These are phyloP conservation scores for Alectoris magna DNA, from an alignment of 2,797 vertebrate genomes.

Conservation along the genomic window DNA sequence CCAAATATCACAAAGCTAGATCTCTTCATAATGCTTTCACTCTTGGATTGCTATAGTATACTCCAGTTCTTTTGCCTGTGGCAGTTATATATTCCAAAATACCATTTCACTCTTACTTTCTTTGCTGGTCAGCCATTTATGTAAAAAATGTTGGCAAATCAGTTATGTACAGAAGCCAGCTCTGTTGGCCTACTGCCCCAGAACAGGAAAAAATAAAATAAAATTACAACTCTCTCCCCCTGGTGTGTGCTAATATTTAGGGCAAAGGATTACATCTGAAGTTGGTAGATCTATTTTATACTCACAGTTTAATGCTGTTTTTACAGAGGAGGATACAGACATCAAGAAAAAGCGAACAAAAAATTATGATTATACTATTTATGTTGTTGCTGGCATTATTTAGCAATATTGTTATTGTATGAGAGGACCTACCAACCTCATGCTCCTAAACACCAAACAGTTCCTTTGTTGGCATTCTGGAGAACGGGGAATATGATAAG, in stretches of 20 bases:
- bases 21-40: not conserved
- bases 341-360: not conserved
- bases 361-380: rapidly evolving
- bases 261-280: not conserved
- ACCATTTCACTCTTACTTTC: not conserved
- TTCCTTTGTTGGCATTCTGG: not conserved
- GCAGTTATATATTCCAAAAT: not conserved
- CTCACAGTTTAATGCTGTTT: not conserved
- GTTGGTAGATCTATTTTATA: not conserved
- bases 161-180: not conserved
- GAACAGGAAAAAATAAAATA: not conserved
- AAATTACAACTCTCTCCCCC: not conserved
- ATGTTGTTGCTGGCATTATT: not conserved
- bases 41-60: not conserved
- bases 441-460: not conserved
- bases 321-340: not conserved
- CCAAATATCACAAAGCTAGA: not conserved
- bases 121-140: not conserved
- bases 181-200: not conserved
- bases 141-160: not conserved
- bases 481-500: not conserved
- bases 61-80: not conserved
- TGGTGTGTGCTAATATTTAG: not conserved
- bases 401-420: not conserved
- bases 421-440: not conserved